A percentile compares a stretch with the other conserved stretches of the same genome.
Evolutionary conservation across 2,888 invertebrate species (phyloP).

Genomic region (Drosophila vallismaia): DNA sequence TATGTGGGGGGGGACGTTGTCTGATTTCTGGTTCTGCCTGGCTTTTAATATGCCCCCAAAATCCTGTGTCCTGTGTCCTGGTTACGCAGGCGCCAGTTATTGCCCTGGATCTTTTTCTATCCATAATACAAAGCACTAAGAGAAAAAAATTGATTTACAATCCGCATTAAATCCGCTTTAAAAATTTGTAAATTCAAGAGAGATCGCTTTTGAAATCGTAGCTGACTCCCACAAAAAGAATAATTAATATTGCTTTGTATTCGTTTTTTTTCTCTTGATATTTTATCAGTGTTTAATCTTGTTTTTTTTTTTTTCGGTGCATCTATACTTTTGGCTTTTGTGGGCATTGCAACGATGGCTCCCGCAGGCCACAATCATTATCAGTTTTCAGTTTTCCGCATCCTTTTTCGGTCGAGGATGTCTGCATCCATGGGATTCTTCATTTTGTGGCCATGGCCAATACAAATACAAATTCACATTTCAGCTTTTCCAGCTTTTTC

Average conservation of each 20-base stretch:
- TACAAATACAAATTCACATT: conserved; percentile 32
- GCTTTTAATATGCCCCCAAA: conserved; percentile 74
- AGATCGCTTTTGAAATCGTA: not conserved
- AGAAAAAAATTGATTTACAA: no score
- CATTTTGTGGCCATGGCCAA: conserved; percentile 42
- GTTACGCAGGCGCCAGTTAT: conserved; percentile 70
- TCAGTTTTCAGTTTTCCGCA: conserved; percentile 65
- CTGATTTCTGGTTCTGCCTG: conserved; percentile 62
- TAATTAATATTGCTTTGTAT: no score
- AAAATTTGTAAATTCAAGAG: not conserved
- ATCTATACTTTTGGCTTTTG: conserved; percentile 13
- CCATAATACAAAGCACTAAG: conserved; percentile 19
- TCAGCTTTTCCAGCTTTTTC: conserved; percentile 15
- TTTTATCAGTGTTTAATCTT: not conserved
- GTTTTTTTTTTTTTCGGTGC: not conserved
- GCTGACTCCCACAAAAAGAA: no score
- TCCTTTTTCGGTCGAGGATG: conserved; percentile 44
- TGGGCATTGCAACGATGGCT: conserved; percentile 38
- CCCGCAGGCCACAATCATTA: conserved; percentile 76
- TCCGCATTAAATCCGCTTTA: not conserved
- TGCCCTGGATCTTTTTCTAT: conserved; percentile 55
- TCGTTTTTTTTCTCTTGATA: no score
- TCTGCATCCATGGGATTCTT: conserved; percentile 43
- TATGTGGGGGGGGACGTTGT: conserved; percentile 57
- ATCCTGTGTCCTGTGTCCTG: conserved; percentile 33